Evolutionary conservation across 2,888 invertebrate genomes (phyloP).

Genomic region (Pyralis farinalis): DNA sequence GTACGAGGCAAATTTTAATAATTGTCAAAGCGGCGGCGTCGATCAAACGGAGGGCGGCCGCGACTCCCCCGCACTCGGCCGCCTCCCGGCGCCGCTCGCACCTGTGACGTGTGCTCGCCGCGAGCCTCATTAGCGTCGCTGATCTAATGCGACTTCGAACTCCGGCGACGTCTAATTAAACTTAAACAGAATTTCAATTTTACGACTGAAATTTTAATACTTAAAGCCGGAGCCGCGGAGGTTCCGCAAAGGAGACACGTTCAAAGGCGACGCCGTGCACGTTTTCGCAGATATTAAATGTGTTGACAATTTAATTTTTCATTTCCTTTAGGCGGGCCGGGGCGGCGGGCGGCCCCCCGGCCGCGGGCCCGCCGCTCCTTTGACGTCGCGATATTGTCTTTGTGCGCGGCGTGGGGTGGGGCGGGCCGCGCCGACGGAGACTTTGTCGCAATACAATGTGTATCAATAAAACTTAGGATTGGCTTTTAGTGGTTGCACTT

Average conservation of each 20-base stretch:
- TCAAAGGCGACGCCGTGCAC: conserved; percentile 77
- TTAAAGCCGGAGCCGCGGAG: conserved; percentile 67
- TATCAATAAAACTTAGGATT: conserved; percentile 82
- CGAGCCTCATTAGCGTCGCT: conserved; percentile 77
- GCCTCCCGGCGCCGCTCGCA: conserved; percentile 36
- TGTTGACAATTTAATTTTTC: conserved; percentile 82
- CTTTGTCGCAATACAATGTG: conserved; percentile 82
- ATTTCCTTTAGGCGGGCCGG: conserved; percentile 74
- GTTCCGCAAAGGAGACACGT: conserved; percentile 67
- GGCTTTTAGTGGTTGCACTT: conserved; percentile 82
- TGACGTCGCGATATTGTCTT: conserved; percentile 82
- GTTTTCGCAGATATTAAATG: conserved; percentile 82
- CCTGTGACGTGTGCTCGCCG: conserved; percentile 73
- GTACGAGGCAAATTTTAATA: conserved; percentile 82
- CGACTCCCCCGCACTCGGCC: conserved; percentile 19
- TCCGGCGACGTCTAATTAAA: conserved; percentile 74
- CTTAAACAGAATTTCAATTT: conserved; percentile 77
- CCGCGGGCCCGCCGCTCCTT: conserved; percentile 65
- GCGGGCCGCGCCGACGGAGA: conserved; percentile 72
- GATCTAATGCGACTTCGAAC: conserved; percentile 77
- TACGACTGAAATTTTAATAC: conserved; percentile 76
- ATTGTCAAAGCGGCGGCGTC: conserved; percentile 82
- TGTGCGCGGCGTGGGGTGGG: conserved; percentile 76
- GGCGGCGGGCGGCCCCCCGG: conserved; percentile 48
- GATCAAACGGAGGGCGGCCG: conserved; percentile 69